A percentile compares a stretch with the other conserved stretches of the same genome.
Evolutionary conservation across 2,797 vertebrate species (phyloP).

Genomic region (Mallotus villosus): DNA sequence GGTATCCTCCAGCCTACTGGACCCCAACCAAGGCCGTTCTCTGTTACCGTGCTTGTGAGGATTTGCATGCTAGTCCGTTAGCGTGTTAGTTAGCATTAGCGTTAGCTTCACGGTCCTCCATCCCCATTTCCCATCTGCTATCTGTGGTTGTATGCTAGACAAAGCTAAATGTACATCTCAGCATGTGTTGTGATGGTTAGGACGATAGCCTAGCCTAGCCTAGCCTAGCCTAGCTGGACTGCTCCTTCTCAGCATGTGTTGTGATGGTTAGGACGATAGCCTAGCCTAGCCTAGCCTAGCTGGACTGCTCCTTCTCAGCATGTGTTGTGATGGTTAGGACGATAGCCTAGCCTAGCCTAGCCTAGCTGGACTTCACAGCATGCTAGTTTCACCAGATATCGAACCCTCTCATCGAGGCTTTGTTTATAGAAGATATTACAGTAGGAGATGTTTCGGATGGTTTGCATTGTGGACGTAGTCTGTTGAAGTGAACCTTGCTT

Average conservation of each 20-base stretch:
- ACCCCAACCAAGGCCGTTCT: neutral
- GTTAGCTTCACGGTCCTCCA: neutral
- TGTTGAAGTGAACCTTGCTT: neutral
- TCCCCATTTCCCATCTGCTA: neutral
- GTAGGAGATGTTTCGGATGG: neutral
- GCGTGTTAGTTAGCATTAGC: neutral
- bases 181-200: neutral
- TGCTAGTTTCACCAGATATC: slow-evolving; percentile 1
- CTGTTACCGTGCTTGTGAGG: too few species aligned
- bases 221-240: slow-evolving; percentile 6
- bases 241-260: neutral
- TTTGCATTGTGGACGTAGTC: neutral
- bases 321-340: slow-evolving; percentile 3
- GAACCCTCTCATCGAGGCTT: neutral
- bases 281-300: slow-evolving; percentile 8
- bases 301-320: neutral
- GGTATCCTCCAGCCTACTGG: neutral
- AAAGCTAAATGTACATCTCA: neutral
- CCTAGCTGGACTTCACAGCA: slow-evolving; percentile 12
- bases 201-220: neutral
- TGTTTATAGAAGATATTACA: neutral
- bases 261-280: slow-evolving; percentile 6
- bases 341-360: slow-evolving; percentile 1
- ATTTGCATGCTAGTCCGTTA: neutral
- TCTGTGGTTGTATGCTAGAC: neutral